Evolutionary conservation across 2,797 vertebrate species (phyloP), one percentile per base, ranked within the genome.

Genomic region (Sebastiscus tertius): DNA sequence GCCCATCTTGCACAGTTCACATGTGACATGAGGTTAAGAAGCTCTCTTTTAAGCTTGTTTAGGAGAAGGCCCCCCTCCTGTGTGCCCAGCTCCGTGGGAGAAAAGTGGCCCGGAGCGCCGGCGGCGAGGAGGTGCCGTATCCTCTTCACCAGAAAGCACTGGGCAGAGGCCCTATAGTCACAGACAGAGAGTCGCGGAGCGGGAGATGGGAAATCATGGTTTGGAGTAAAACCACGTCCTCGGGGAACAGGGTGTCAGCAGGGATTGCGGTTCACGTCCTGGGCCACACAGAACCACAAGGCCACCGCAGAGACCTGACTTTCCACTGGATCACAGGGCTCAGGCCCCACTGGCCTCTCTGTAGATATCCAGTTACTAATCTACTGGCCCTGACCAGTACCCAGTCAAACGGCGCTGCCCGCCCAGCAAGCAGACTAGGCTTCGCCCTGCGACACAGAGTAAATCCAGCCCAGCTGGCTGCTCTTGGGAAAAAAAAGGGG

Each of bases 281-380:
- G 76, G 92, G 88, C 92, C 90, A 79, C 93, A 87, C 60, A 54
- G 87, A 82, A 86, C 92, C 93, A 84, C 88, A 73, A 80, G 56
- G 77, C 69, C 71, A 68, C 93, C 88, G 11, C 91, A 88, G 80
- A 88, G 89, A 94, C 92, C 90, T 80, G 24, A n/a, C 82, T 93
- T 91, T 92, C 89, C 87, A 72, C 87, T 92, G 93, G 93, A 96
- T 95, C 93, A 94, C 90, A 95, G 90, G 90, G 85, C 84, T 92
- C 89, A 85, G 90, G 90, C 89, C 93, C 91, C 88, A 87, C 85
- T 78, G 87, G 91, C 90, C 92, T 88, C 88, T 83, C 84, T 81
- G 80, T 91, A 72, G 87, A 94, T 88, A 95, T 93, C 88, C 93
- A 94, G 90, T 95, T 90, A 94, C 92, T 94, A 95, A 96, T 95